Percentiles rank a stretch among this genome's conserved stretches.
These are phyloP conservation scores for Cyanistes caeruleus DNA, from an alignment of 2,113 vertebrate species.

Conservation along the genomic window DNA sequence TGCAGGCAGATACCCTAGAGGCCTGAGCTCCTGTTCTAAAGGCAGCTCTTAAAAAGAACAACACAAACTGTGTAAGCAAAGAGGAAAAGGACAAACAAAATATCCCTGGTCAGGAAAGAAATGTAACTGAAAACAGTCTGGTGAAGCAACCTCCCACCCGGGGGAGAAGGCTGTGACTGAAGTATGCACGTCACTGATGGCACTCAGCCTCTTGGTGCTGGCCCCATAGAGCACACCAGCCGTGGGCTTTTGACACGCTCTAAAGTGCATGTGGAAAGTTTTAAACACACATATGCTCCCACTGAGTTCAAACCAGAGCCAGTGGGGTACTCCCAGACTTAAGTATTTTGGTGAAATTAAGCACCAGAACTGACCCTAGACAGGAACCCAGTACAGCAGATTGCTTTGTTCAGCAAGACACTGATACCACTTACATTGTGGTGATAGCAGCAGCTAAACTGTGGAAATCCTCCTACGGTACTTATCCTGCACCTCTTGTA, in stretches of 20 bases:
- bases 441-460: background rate
- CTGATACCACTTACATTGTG: background rate
- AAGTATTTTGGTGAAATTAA: background rate
- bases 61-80: background rate
- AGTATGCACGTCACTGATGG: background rate
- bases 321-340: background rate
- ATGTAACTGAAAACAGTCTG: background rate
- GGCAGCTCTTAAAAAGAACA: background rate
- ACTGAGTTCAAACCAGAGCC: background rate
- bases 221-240: background rate
- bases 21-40: background rate
- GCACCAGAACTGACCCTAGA: background rate
- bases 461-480: background rate
- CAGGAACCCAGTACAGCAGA: background rate
- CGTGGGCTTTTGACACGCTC: background rate
- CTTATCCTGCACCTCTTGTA: background rate
- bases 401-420: conserved; percentile 32
- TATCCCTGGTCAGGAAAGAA: background rate
- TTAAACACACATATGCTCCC: background rate
- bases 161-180: background rate
- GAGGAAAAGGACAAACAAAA: background rate
- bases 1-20: background rate
- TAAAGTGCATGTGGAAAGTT: background rate
- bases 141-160: background rate
- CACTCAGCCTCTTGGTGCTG: background rate